Conservation (phyloP, 2,113 vertebrate genomes). For the Hippopotamus amphibius region DNA sequence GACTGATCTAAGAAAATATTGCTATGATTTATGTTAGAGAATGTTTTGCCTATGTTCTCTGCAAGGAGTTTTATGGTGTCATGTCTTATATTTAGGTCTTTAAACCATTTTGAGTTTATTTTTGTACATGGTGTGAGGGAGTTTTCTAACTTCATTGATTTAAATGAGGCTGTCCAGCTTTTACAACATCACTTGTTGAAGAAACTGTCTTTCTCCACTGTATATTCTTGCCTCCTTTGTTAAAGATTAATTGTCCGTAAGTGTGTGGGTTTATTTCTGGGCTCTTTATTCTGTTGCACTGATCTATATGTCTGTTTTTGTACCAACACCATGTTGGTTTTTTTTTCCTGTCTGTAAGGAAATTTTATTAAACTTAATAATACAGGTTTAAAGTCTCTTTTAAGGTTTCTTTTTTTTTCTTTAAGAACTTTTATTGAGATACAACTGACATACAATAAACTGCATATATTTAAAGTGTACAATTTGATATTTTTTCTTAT, state of each 20-base stretch:
- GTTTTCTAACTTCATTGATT: background rate
- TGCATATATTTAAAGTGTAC: too few species aligned
- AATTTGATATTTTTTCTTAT: too few species aligned
- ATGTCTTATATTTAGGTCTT: background rate
- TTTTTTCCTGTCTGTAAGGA: background rate
- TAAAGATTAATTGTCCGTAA: background rate
- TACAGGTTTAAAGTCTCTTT: background rate
- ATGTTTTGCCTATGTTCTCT: background rate
- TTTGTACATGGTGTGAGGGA: background rate
- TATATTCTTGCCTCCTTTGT: background rate
- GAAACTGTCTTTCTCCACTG: background rate
- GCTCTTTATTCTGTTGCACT: background rate
- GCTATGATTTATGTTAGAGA: background rate
- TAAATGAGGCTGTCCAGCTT: background rate
- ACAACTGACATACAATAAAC: too few species aligned
- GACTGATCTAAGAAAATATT: fast-evolving
- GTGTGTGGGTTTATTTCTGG: background rate
- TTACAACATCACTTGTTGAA: background rate
- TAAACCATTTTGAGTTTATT: background rate
- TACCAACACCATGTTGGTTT: background rate
- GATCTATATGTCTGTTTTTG: background rate
- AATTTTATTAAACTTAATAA: constrained; percentile 15
- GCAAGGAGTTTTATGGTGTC: background rate
- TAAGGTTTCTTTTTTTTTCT: background rate
- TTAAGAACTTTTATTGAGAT: too few species aligned